Base-by-base conservation (phyloP, 2,888 invertebrate species). In the Brenthis hecate region DNA sequence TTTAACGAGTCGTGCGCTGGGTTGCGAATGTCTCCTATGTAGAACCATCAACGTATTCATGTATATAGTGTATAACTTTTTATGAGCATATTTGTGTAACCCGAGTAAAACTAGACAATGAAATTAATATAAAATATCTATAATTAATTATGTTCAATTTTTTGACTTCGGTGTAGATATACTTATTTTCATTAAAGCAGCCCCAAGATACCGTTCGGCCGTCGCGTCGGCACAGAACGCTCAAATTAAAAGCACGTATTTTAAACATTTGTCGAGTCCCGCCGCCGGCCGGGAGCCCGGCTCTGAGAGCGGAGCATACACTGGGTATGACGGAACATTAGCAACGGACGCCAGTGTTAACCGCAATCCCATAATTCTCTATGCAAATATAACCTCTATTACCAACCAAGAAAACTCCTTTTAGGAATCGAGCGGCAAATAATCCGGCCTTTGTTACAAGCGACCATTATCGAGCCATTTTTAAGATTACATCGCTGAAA, bases 401-500 rank as follows among this genome's bases (percentile, higher is more conserved):
- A n/a, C 47, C 28, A 53, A 3, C 2, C 2, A 1, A 3, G 16
- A 69, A 16, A 23, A 63, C n/a, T 48, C 16, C 23, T 54, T 68
- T 56, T 69, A 36, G 53, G 48, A 28, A 47, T 60, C 23, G 32
- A 19, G 50, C 19, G 5, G 8, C 19, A 48, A 57, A 69, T 70
- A 69, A 69, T 75, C 71, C 67, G 66, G 60, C 72, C 73, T 72
- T 73, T 73, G 70, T 74, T 72, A 68, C 73, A 72, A 71, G 72
- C 75, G 72, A 57, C 73, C 75, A 76, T 78, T 78, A 78, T 74
- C 76, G 72, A 69, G 71, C 75, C 75, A 72, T 78, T 77, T 74
- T 71, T 75, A 73, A 76, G 78, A 78, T 78, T 74, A 74, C 74
- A 76, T 78, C 78, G 75, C 74, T 75, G 77, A 74, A 75, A 75